Base-by-base conservation (phyloP, 1,140 invertebrate species). In the Phocides pigmalion region DNA sequence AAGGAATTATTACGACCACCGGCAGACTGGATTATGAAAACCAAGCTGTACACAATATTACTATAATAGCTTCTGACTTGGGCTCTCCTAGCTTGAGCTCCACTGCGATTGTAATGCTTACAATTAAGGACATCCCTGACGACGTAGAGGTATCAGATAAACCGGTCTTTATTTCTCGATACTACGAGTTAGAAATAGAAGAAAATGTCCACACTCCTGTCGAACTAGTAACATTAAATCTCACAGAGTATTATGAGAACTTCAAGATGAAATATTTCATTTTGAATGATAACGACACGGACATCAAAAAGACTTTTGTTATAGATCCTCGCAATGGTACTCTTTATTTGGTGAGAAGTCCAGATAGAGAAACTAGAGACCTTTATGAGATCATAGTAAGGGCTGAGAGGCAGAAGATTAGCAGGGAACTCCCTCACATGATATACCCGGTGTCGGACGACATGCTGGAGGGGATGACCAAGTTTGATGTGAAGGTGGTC, bases 61-160 rank as follows among this genome's bases (percentile, higher is more conserved):
- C 96, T 0, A 94, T 98, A 0, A 93, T 96, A 4, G 97, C 96
- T 0, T 96, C 96, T 0, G 97, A 98, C 91, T 90, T 97, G 14
- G 97, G 97, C 0, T 95, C 94, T 20, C 96, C 97, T 0, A 95
- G 96, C 68, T 83, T 96, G 5, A 96, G 95, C 51, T 95, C 96
- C 0, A 95, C 95, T 0, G 96, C 97, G 3, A 85, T 97, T 15
- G 82, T 98, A 2, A 83, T 94, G 8, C 92, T 97, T 0, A 94
- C 92, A 3, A 92, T 96, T 0, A 92, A 94, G 39, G 95, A 96
- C 71, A 92, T 95, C 0, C 93, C 93, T 0, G 94, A 95, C 76
- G 92, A 91, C 66, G 72, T 89, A 16, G 81, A 92, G 77, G 76
- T 91, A 17, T 79, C 81, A 4, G 92, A 93, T 42, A 90, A 92